Evolutionary conservation across 2,888 invertebrate genomes (phyloP), one percentile per base, ranked within the genome.

Genomic region (Microdon myrmicae): DNA sequence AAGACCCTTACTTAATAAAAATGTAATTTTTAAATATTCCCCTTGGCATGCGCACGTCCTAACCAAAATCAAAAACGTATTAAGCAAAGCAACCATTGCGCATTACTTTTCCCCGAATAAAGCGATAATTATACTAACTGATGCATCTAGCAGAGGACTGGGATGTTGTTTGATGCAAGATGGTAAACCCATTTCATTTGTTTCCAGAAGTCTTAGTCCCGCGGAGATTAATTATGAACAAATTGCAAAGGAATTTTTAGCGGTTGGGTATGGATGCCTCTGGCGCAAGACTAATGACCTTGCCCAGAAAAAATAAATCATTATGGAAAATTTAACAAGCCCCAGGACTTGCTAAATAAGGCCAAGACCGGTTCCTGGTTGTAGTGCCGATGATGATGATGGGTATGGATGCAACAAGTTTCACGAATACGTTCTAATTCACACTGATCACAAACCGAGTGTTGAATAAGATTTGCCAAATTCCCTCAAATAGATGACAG

Each of bases 141-240:
- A n/a, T n/a, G n/a, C n/a, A n/a, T n/a, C n/a, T n/a, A n/a, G n/a
- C n/a, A n/a, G n/a, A n/a, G 58, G 54, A 2, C 10, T 67, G 14
- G 64, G 64, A 3, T 34, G 38, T 23, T 43, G 26, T 10, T 25
- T 60, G n/a, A n/a, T n/a, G n/a, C n/a, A n/a, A n/a, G n/a, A n/a
- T n/a, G n/a, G n/a, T n/a, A n/a, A n/a, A n/a, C n/a, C 22, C 2
- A 38, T 58, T 3, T 38, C 64, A 1, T 72, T 69, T 61, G 68
- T 68, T 28, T 72, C 72, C 1, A 58, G 68, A 34, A 58, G 56
- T 17, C 38, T 69, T 22, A 70, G 71, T 20, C 51, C 67, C 13
- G 68, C 68, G 8, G 71, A 74, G 58, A 29, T 16, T 20, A 45
- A 48, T 7, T 67, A 61, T 37, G 58, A 64, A 8, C 43, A 58